A percentile compares a stretch with the other conserved stretches of the same genome.
Conservation (phyloP, 2,797 vertebrate species). For the Chiropotes sagulatus region DNA sequence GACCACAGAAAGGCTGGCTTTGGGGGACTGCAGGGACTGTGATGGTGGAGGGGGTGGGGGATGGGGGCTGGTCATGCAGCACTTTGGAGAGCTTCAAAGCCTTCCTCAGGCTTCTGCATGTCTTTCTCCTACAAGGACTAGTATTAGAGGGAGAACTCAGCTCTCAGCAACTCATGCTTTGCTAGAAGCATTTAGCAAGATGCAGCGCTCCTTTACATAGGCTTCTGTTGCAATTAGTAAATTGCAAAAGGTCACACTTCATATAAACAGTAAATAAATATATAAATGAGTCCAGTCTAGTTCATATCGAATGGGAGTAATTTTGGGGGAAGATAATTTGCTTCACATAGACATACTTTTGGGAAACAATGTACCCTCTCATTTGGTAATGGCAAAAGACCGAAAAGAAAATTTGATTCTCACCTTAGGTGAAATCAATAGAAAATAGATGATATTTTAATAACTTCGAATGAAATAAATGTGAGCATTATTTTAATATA, state of each 20-base stretch:
- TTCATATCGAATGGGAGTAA: not conserved
- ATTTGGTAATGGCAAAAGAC: not conserved
- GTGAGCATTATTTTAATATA: not conserved
- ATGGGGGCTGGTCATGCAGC: not conserved
- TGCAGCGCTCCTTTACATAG: not conserved
- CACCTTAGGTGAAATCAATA: not conserved
- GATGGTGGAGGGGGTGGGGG: not conserved
- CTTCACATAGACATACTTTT: not conserved
- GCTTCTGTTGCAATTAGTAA: not conserved
- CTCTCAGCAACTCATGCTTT: not conserved
- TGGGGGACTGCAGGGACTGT: rapidly evolving
- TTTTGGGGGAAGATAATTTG: not conserved
- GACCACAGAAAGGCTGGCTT: not conserved
- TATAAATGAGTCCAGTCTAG: too few species aligned
- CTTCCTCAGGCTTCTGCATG: not conserved
- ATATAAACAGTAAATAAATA: not conserved
- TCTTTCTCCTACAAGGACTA: not conserved
- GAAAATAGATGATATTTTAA: not conserved
- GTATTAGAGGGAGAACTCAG: not conserved
- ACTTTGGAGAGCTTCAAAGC: not conserved
- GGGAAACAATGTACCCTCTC: not conserved
- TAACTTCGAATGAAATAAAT: not conserved
- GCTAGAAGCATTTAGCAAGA: not conserved
- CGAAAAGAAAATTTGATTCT: not conserved
- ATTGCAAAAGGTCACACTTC: not conserved